phyloP scores from a whole-genome alignment of 2,113 vertebrate species.

The Corapipo altera region DNA sequence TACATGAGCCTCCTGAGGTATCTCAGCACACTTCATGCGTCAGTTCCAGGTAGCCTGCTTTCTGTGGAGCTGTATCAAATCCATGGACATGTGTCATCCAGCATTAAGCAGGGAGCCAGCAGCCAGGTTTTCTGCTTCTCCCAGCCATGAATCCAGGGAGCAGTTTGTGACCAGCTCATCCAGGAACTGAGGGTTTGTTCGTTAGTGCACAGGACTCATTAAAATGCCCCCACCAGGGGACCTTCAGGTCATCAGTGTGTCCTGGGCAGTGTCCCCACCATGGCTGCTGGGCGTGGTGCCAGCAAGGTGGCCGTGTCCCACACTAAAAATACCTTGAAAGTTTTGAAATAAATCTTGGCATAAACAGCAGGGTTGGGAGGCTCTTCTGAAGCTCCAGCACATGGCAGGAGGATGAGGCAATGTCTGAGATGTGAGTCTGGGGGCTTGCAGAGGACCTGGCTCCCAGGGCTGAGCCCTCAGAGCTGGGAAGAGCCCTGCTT shows the following conservation, averaged over 20 bases:
- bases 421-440: neutral
- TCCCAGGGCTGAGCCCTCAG: neutral
- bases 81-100: neutral
- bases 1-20: neutral
- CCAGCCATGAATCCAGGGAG: neutral
- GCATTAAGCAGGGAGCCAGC: neutral
- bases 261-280: neutral
- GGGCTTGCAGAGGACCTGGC: neutral
- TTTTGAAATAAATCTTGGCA: neutral
- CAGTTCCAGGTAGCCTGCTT: neutral
- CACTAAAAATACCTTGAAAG: neutral
- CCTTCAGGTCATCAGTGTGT: neutral
- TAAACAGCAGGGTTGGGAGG: neutral
- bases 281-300: rapidly evolving
- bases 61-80: neutral
- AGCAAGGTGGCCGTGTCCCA: rapidly evolving
- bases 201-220: rapidly evolving
- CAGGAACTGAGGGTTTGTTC: neutral
- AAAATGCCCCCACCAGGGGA: neutral
- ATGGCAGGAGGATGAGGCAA: neutral
- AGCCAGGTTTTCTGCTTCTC: neutral
- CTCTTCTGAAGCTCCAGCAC: neutral
- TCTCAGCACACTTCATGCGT: neutral
- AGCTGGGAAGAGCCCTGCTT: neutral
- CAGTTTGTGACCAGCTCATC: neutral